Evolutionary conservation across 2,113 vertebrate genomes (phyloP), one percentile per base, ranked within the genome.

Genomic region (Litocranius walleri): DNA sequence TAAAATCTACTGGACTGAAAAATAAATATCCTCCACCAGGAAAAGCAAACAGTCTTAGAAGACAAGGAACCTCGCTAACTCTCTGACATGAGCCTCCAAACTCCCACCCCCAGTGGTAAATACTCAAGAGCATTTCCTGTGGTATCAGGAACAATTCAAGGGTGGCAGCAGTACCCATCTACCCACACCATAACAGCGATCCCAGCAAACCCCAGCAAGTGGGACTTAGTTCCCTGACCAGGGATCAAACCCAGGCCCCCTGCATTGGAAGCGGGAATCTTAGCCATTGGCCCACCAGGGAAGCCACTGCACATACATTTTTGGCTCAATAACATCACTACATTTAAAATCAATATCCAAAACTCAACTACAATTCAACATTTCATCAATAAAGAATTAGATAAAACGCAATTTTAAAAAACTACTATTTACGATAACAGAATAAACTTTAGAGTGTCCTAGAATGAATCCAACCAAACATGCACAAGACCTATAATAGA

Each of bases 141-240:
- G 62, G 27, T 36, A 62, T 33, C 30, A 62, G 74, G 48, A 62
- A 10, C 29, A 45, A 23, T 23, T 27, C 29, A 36, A 48, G 33
- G 30, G 33, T 10, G 9, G 45, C 27, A 0, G 40, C 61, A 21
- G 15, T 62, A 25, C 17, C 36, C n/a, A 0, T 9, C 50, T 1
- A 25, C 30, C 3, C 27, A 9, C 30, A 33, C 40, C 1, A 5
- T 2, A 29, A 10, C 27, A 13, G 17, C 15, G 9, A 43, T 27
- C 71, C 54, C 16, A 33, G n/a, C 27, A 45, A 14, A 27, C 27
- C 43, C 62, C 25, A 77, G 71, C 40, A 77, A 14, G 40, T 14
- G 40, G 23, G 71, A 43, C 6, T 43, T 77, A 43, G 71, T 77
- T 27, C 12, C 40, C 40, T 77, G 71, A 77, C 40, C 36, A 77